These are phyloP conservation scores for Danaus melanippus DNA, from an alignment of 1,140 invertebrate genomes.

Conservation along the genomic window DNA sequence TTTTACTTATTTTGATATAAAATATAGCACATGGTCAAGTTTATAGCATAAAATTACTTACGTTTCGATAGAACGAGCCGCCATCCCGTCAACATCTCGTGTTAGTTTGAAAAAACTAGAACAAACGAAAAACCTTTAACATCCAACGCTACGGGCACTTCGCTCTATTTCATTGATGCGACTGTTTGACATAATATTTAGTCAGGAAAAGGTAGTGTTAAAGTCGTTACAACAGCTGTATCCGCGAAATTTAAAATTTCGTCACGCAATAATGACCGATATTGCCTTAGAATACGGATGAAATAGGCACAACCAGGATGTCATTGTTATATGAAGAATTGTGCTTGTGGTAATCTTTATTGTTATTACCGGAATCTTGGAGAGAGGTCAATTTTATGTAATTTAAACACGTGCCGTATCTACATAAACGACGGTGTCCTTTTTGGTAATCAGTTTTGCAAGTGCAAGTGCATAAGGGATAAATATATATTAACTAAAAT, in stretches of 20 bases:
- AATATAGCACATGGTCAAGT: no score
- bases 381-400: conserved; percentile 19
- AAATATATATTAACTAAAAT: no score
- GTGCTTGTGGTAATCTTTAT: conserved; percentile 19
- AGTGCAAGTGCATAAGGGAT: no score
- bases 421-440: no score
- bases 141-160: conserved; percentile 14
- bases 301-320: conserved; percentile 1
- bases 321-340: conserved; percentile 1
- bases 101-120: conserved; percentile 27
- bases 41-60: conserved; percentile 30
- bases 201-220: conserved; percentile 50
- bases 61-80: conserved; percentile 48
- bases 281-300: conserved; percentile 13
- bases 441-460: no score
- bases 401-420: no score
- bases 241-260: conserved; percentile 15
- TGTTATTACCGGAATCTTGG: conserved; percentile 33
- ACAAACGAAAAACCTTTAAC: conserved; percentile 24
- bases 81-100: conserved; percentile 59
- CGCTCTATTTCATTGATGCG: conserved; percentile 22
- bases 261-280: conserved; percentile 18
- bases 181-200: conserved; percentile 36
- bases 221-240: conserved; percentile 21
- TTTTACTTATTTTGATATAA: no score